phyloP scores from a whole-genome alignment of 2,113 vertebrate species.

The Gymnorhina tibicen region DNA sequence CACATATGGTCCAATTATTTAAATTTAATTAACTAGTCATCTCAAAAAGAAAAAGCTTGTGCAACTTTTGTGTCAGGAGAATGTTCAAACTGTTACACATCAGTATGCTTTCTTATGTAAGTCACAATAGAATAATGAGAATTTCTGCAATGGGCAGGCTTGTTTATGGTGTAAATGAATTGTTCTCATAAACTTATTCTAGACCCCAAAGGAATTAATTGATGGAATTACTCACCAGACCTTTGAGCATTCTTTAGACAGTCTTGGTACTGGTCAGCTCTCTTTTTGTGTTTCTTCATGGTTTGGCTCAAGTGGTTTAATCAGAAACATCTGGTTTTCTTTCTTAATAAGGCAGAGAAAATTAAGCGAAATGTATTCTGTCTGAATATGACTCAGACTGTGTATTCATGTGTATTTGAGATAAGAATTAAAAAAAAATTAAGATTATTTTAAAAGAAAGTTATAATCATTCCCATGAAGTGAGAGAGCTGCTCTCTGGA shows the following conservation, averaged over 20 bases:
- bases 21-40: neutral
- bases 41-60: neutral
- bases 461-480: neutral
- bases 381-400: neutral
- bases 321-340: neutral
- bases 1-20: neutral
- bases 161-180: neutral
- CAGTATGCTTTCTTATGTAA: neutral
- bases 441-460: neutral
- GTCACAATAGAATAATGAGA: neutral
- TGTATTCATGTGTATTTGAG: neutral
- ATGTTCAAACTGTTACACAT: neutral
- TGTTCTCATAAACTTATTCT: neutral
- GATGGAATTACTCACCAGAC: neutral
- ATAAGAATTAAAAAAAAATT: neutral
- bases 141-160: neutral
- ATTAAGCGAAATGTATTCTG: neutral
- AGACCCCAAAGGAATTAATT: neutral
- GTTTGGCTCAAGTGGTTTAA: neutral
- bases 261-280: neutral
- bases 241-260: neutral
- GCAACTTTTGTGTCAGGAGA: neutral
- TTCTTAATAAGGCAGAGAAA: neutral
- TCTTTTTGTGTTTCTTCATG: neutral
- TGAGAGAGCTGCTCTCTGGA: neutral